Evolutionary conservation across 2,113 vertebrate genomes (phyloP).

Genomic region (Neogale vison): DNA sequence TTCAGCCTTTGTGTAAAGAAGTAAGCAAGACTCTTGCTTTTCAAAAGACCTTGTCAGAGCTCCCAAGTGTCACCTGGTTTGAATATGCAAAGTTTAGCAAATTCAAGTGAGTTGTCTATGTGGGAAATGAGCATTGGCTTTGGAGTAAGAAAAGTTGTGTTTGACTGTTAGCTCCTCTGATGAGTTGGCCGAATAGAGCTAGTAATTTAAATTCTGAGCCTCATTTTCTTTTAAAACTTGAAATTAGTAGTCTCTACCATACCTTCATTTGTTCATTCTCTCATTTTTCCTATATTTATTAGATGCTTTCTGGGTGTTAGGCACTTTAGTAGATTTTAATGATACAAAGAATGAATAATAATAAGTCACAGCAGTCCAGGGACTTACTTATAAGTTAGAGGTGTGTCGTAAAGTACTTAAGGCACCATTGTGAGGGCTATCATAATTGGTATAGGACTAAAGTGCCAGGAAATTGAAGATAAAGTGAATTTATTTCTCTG

Average conservation of each 20-base stretch:
- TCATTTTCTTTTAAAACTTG: slow-evolving; percentile 40
- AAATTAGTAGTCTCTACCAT: neutral
- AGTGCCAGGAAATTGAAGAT: neutral
- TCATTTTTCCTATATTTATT: neutral
- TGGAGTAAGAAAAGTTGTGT: neutral
- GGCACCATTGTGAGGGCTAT: neutral
- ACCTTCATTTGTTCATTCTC: neutral
- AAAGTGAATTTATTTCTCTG: neutral
- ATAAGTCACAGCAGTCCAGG: neutral
- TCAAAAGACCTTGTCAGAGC: neutral
- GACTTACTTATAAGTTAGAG: neutral
- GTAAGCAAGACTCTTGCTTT: neutral
- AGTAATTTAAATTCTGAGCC: slow-evolving; percentile 9
- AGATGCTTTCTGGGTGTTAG: neutral
- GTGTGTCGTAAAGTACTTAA: neutral
- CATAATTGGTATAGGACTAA: neutral
- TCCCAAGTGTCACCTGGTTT: neutral
- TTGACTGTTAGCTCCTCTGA: neutral
- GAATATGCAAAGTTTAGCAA: neutral
- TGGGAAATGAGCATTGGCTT: neutral
- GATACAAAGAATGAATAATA: neutral
- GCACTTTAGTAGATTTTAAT: neutral
- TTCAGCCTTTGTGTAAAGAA: neutral
- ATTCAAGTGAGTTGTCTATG: neutral
- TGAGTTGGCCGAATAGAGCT: neutral